Evolutionary conservation across 2,797 vertebrate species (phyloP).

Genomic region (Aotus griseimembra): DNA sequence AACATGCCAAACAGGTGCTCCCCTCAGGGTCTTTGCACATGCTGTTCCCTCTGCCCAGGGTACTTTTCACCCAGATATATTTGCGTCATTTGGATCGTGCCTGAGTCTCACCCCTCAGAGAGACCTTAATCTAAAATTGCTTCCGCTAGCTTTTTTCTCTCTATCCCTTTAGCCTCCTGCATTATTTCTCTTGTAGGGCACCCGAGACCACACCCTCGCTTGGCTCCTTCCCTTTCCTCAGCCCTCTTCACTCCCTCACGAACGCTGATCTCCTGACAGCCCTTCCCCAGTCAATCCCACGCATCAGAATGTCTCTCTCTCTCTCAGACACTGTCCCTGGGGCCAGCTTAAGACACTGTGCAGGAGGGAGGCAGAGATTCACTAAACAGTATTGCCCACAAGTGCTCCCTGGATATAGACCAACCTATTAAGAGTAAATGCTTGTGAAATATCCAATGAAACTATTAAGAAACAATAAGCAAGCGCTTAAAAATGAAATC

Average conservation of each 20-base stretch:
- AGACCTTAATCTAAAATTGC: neutral
- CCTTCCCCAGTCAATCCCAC: neutral
- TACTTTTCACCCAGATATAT: neutral
- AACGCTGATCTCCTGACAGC: neutral
- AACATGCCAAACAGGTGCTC: neutral
- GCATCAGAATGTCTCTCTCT: neutral
- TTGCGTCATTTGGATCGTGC: neutral
- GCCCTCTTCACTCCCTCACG: neutral
- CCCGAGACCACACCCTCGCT: neutral
- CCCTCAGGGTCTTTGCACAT: neutral
- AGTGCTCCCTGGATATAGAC: neutral
- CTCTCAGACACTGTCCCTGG: neutral
- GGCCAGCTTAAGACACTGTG: neutral
- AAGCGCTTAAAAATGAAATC: conserved; percentile 18
- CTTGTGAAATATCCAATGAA: neutral
- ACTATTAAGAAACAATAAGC: neutral
- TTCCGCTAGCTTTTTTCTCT: neutral
- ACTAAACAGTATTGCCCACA: neutral
- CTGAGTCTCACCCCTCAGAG: neutral
- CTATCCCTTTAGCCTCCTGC: neutral
- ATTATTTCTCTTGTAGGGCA: neutral
- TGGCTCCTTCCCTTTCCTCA: neutral
- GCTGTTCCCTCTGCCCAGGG: neutral
- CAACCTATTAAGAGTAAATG: neutral
- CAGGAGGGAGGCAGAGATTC: neutral